These are phyloP conservation scores for Podarcis cretensis DNA, from an alignment of 2,113 vertebrate species.

Conservation along the genomic window DNA sequence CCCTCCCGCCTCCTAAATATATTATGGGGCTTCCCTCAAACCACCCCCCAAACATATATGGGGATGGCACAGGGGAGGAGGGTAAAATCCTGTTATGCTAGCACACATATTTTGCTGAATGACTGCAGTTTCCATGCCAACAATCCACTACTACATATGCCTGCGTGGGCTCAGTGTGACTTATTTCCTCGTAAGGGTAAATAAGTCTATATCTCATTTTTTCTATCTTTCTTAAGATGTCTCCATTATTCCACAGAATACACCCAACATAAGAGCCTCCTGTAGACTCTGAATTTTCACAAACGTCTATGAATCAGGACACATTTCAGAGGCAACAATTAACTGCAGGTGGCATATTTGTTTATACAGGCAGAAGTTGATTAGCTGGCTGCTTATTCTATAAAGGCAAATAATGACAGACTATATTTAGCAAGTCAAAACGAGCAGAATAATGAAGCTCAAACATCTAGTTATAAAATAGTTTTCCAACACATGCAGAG, in stretches of 20 bases:
- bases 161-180: not conserved
- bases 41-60: no score
- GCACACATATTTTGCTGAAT: not conserved
- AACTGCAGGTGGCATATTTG: not conserved
- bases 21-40: no score
- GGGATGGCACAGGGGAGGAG: no score
- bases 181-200: not conserved
- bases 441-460: slow-evolving; percentile 1
- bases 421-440: not conserved
- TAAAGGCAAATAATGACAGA: slow-evolving; percentile 6
- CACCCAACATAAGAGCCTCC: not conserved
- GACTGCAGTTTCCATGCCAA: not conserved
- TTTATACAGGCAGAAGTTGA: not conserved
- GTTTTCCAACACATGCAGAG: not conserved
- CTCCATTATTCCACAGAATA: not conserved
- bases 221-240: no score
- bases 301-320: not conserved
- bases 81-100: not conserved
- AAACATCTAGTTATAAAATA: slow-evolving; percentile 12
- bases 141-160: not conserved
- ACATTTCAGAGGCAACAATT: not conserved
- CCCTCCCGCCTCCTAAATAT: no score
- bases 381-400: slow-evolving; percentile 5
- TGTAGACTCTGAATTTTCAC: not conserved
- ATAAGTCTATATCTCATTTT: not conserved